These are phyloP conservation scores for Drosophila sp. DNA, from an alignment of 1,140 invertebrate species.

Conservation along the genomic window DNA sequence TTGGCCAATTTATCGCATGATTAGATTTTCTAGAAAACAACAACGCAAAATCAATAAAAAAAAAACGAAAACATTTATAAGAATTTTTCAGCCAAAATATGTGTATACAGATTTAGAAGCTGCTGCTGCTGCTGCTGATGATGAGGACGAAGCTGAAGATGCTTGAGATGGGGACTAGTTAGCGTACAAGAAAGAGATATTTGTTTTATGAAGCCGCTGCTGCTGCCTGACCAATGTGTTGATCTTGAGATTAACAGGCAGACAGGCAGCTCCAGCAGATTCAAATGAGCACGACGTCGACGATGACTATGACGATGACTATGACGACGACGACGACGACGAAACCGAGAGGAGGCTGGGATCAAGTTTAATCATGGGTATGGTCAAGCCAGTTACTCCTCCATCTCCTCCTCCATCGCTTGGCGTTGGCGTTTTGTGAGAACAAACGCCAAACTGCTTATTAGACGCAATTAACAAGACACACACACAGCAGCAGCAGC, in stretches of 20 bases:
- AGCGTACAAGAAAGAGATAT: constrained; percentile 71
- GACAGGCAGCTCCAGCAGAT: constrained; percentile 56
- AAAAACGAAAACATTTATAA: constrained; percentile 8
- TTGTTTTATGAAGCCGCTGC: constrained; percentile 75
- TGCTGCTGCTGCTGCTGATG: constrained; percentile 7
- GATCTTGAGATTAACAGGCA: constrained; percentile 80
- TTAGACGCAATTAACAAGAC: constrained; percentile 79
- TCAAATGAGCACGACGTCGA: constrained; percentile 70
- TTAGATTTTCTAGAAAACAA: constrained; percentile 64
- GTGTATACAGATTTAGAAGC: not conserved
- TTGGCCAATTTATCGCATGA: constrained; percentile 81
- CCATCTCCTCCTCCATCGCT: constrained; percentile 24
- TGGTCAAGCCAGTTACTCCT: constrained; percentile 50
- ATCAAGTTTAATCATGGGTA: constrained; percentile 63
- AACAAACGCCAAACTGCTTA: constrained; percentile 77
- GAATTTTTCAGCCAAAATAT: not conserved
- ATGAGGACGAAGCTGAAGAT: constrained; percentile 36
- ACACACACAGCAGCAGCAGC: constrained; percentile 35
- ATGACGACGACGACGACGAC: not conserved
- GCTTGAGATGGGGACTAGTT: constrained; percentile 63
- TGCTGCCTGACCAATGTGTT: constrained; percentile 65
- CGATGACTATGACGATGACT: not conserved
- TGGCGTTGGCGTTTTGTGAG: constrained; percentile 79
- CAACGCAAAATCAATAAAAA: constrained; percentile 67
- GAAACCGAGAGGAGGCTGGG: constrained; percentile 1